Base-by-base conservation (phyloP, 2,797 vertebrate species). In the Falco biarmicus region DNA sequence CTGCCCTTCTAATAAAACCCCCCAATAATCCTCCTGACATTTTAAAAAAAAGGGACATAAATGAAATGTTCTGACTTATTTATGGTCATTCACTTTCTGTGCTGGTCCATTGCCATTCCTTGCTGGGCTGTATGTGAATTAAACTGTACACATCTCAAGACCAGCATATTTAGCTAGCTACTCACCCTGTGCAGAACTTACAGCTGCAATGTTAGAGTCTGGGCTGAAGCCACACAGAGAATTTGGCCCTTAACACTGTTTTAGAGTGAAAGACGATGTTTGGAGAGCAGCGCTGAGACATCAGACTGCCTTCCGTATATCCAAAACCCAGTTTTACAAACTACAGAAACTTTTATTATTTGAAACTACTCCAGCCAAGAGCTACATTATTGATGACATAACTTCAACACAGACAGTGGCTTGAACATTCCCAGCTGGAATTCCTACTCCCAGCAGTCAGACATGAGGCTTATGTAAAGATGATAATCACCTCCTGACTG, bases 401-500 rank as follows among this genome's bases (percentile, higher is more conserved):
- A 91, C 92, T 94, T 93, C 89, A 91, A 34, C 73, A 78, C 84
- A 90, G 94, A 93, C 92, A 94, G 95, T 95, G 94, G 87, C 90
- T 96, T 96, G 92, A 97, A 95, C 82, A 94, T 69, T 97, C 90
- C 78, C 96, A 92, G 93, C 90, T 97, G 94, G 92, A 96, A 85
- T 93, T 96, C 87, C 61, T 87, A 56, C 87, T 95, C 61, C 51
- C 84, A 87, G 54, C 54, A 89, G 81, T 92, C 89, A 96, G 93
- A 95, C 0, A 2, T 83, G 89, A 93, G 59, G 84, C 61, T 95
- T 96, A 89, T 92, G 59, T 87, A 92, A 91, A 95, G 88, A 95
- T 81, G 88, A 91, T 92, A 94, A 92, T 92, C 90, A 85, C 87
- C 90, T 94, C 69, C 82, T 86, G 92, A 89, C 81, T 93, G 78